phyloP scores from a whole-genome alignment of 2,888 invertebrate genomes.

The Oxytorus armatus region DNA sequence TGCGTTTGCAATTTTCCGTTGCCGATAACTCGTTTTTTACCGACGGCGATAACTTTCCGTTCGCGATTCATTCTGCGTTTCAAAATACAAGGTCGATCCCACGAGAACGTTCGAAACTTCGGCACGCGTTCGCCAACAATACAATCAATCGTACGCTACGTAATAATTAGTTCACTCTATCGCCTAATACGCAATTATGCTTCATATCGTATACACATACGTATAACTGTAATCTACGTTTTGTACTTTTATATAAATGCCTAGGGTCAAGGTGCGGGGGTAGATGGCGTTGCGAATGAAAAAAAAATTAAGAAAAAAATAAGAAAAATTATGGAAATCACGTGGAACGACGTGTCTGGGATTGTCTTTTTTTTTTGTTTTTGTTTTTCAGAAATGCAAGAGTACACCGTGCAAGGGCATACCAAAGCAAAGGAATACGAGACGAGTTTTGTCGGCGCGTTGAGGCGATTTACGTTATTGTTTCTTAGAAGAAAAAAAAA shows the following conservation, averaged over 20 bases:
- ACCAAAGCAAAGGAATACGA: slow-evolving; percentile 83
- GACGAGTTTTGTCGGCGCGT: slow-evolving; percentile 82
- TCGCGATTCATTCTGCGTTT: neutral
- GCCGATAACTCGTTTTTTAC: neutral
- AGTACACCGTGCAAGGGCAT: slow-evolving; percentile 82
- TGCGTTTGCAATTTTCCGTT: slow-evolving; percentile 1
- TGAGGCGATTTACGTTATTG: slow-evolving; percentile 74
- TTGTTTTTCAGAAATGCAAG: slow-evolving; percentile 84
- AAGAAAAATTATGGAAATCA: slow-evolving; percentile 64
- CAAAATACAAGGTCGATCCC: slow-evolving; percentile 29
- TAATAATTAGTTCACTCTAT: slow-evolving; percentile 50
- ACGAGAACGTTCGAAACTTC: slow-evolving; percentile 21
- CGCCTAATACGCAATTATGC: slow-evolving; percentile 62
- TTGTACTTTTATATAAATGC: slow-evolving; percentile 77
- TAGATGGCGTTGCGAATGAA: slow-evolving; percentile 35
- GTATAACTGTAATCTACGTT: slow-evolving; percentile 68
- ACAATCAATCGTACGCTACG: slow-evolving; percentile 53
- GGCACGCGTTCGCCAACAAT: slow-evolving; percentile 49
- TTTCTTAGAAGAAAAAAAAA: slow-evolving; percentile 10
- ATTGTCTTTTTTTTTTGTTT: slow-evolving; percentile 69
- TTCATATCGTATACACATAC: slow-evolving; percentile 66
- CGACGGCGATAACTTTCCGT: neutral
- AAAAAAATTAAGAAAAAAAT: too few species aligned
- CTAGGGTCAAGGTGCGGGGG: slow-evolving; percentile 46
- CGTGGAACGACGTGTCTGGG: slow-evolving; percentile 72